Evolutionary conservation across 2,888 invertebrate species (phyloP).

Genomic region (Leptothorax acervorum): DNA sequence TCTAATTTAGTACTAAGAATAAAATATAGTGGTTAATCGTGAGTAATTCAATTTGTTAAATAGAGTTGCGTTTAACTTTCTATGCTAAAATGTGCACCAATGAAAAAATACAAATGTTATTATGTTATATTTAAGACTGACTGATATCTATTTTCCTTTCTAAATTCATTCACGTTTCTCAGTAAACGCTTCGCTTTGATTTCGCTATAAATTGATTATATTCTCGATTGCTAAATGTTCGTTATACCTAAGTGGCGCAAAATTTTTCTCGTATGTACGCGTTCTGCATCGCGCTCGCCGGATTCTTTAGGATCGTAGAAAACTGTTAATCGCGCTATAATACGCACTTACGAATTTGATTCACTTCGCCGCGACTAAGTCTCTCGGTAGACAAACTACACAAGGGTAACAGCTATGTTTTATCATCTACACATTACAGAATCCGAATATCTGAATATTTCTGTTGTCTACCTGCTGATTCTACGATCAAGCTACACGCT

Average conservation of each 20-base stretch:
- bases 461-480: constrained; percentile 19
- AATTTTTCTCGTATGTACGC: neutral
- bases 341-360: constrained; percentile 42
- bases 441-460: constrained; percentile 33
- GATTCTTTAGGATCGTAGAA: constrained; percentile 22
- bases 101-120: neutral
- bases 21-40: neutral
- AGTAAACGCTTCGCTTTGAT: constrained; percentile 25
- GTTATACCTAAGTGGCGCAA: neutral
- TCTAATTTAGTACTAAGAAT: constrained; percentile 8
- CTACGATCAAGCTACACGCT: constrained; percentile 24
- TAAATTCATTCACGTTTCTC: neutral
- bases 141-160: neutral
- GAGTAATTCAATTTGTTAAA: neutral
- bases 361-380: constrained; percentile 27
- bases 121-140: neutral
- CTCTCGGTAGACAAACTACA: constrained; percentile 35
- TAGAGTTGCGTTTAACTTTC: neutral
- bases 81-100: neutral
- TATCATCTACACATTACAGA: constrained; percentile 40
- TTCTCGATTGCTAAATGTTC: neutral
- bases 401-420: constrained; percentile 27
- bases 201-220: constrained; percentile 36
- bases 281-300: neutral
- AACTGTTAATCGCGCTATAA: constrained; percentile 8